These are phyloP conservation scores for Cantharis lateralis DNA, from an alignment of 2,888 invertebrate genomes.

Conservation along the genomic window DNA sequence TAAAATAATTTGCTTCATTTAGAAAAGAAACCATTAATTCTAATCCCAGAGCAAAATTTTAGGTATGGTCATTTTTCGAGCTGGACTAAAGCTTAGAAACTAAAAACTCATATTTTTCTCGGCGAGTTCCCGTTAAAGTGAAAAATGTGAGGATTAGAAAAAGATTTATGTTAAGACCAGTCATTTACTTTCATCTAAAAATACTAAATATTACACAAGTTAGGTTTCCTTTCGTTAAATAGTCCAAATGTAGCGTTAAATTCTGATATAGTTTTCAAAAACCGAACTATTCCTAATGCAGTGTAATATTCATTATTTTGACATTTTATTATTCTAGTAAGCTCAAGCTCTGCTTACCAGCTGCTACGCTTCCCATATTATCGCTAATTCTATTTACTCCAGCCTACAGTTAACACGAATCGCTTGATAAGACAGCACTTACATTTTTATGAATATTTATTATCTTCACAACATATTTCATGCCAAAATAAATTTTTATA, in stretches of 20 bases:
- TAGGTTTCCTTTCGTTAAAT: background rate
- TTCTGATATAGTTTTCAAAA: background rate
- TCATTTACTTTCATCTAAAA: constrained; percentile 34
- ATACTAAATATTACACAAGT: background rate
- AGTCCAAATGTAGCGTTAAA: background rate
- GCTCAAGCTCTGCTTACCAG: background rate
- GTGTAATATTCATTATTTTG: background rate
- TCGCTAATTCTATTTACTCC: constrained; percentile 23
- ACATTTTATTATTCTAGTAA: background rate
- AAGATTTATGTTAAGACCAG: constrained; percentile 38
- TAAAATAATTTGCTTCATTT: background rate
- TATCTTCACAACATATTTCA: constrained; percentile 16
- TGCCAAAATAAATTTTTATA: background rate
- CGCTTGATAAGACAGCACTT: constrained; percentile 21
- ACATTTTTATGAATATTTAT: constrained; percentile 21
- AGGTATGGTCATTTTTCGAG: constrained; percentile 24
- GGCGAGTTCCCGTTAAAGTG: constrained; percentile 41
- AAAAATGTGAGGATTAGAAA: constrained; percentile 42
- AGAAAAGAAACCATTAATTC: constrained; percentile 24
- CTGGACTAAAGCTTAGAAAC: constrained; percentile 29
- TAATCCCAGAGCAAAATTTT: constrained; percentile 34
- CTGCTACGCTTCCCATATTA: constrained; percentile 1
- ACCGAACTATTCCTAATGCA: background rate
- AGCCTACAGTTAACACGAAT: constrained; percentile 15
- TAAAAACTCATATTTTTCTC: constrained; percentile 40